Evolutionary conservation across 2,113 vertebrate species (phyloP).

Genomic region (Ondatra zibethicus): DNA sequence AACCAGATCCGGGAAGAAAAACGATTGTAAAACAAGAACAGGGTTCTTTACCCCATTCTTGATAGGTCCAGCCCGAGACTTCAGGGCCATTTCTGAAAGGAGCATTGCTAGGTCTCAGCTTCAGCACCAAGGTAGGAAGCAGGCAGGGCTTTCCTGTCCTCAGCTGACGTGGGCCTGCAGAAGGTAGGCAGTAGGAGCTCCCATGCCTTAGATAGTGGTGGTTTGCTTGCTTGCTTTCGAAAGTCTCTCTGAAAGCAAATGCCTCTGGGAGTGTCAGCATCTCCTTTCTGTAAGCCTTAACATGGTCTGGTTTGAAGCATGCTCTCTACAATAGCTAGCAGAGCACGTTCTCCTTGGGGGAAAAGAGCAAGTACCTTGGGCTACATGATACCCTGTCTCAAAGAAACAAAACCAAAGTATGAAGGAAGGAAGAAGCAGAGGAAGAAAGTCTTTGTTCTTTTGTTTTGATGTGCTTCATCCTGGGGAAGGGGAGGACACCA

Average conservation of each 20-base stretch:
- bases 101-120: not conserved
- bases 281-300: not conserved
- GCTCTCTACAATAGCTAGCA: not conserved
- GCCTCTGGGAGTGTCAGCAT: not conserved
- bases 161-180: not conserved
- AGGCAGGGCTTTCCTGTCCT: not conserved
- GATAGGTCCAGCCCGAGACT: constrained; percentile 41
- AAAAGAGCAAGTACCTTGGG: not conserved
- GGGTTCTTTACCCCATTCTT: constrained; percentile 17
- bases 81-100: not conserved
- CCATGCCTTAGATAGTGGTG: not conserved
- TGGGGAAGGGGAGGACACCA: too few relatives aligned
- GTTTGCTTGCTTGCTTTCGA: not conserved
- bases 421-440: not conserved
- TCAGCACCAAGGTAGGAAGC: not conserved
- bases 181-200: not conserved
- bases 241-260: not conserved
- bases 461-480: not conserved
- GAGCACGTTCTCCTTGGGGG: not conserved
- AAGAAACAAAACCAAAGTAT: not conserved
- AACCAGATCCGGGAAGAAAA: not conserved
- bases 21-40: constrained; percentile 40
- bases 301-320: not conserved
- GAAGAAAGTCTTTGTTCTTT: not conserved
- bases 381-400: not conserved